Conservation (phyloP, 2,113 vertebrate genomes). For the Cyrtonyx montezumae region DNA sequence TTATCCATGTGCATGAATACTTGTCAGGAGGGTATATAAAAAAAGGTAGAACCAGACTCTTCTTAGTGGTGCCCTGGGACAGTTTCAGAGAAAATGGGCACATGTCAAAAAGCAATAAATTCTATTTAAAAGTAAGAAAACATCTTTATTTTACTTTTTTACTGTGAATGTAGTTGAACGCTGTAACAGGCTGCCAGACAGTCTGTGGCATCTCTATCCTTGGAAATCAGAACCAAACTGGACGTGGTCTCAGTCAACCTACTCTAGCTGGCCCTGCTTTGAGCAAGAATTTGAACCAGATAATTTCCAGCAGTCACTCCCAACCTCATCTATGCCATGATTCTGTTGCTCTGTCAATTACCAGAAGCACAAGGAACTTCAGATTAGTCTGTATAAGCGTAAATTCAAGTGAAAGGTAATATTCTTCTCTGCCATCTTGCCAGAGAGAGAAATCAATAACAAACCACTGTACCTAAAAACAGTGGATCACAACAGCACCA, state of each 20-base stretch:
- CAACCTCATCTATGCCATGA: background rate
- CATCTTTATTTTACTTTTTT: background rate
- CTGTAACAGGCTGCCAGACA: background rate
- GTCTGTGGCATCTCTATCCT: background rate
- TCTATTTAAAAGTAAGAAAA: background rate
- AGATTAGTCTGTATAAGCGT: background rate
- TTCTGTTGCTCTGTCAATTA: background rate
- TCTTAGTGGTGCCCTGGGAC: background rate
- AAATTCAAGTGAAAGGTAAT: background rate
- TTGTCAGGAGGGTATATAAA: background rate
- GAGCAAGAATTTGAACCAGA: background rate
- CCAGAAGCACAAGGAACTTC: background rate
- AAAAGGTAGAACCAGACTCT: background rate
- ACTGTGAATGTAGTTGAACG: background rate
- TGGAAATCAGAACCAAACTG: background rate
- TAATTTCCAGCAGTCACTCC: background rate
- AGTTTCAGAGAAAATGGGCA: background rate
- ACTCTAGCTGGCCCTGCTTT: background rate
- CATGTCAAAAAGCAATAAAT: background rate
- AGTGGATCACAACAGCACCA: background rate
- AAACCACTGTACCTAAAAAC: background rate
- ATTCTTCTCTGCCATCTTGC: background rate
- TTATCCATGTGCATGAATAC: background rate
- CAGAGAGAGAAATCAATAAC: background rate
- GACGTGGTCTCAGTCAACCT: background rate